Evolutionary conservation across 2,113 vertebrate genomes (phyloP).

Genomic region (Nanorana parkeri): DNA sequence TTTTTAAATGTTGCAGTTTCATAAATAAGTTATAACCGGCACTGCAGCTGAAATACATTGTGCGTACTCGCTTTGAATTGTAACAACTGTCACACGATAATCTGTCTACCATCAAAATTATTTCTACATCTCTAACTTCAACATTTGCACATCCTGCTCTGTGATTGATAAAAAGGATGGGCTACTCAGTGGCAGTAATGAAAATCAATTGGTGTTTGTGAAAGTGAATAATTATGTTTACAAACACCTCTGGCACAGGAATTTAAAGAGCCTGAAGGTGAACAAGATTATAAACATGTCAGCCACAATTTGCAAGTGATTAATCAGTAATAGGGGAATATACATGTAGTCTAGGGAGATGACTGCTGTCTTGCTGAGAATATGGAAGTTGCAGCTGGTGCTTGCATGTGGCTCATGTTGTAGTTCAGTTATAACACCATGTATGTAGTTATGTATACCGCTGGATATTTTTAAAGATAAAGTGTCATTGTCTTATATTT

Average conservation of each 20-base stretch:
- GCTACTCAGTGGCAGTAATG: slow-evolving; percentile 17
- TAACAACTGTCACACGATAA: background rate
- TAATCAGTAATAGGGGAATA: slow-evolving; percentile 1
- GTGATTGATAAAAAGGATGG: background rate
- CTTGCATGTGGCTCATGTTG: too few species aligned
- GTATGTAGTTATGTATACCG: too few species aligned
- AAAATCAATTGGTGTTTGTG: slow-evolving; percentile 21
- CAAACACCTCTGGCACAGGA: background rate
- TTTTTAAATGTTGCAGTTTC: too few species aligned
- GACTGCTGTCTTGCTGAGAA: too few species aligned
- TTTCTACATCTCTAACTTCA: background rate
- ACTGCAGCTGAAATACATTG: too few species aligned
- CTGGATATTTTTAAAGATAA: too few species aligned
- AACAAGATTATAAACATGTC: slow-evolving; percentile 25
- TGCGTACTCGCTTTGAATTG: too few species aligned
- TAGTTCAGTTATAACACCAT: too few species aligned
- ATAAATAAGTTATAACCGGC: too few species aligned
- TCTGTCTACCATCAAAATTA: background rate
- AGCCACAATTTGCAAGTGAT: background rate
- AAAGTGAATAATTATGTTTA: slow-evolving; percentile 25
- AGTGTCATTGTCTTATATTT: too few species aligned
- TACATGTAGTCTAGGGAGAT: slow-evolving; percentile 41
- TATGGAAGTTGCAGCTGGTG: too few species aligned
- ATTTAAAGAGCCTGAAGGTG: slow-evolving; percentile 2
- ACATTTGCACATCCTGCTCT: background rate